A percentile compares a stretch with the other conserved stretches of the same genome.
phyloP scores from a whole-genome alignment of 2,113 vertebrate species.

The Sebastes schlegelii region DNA sequence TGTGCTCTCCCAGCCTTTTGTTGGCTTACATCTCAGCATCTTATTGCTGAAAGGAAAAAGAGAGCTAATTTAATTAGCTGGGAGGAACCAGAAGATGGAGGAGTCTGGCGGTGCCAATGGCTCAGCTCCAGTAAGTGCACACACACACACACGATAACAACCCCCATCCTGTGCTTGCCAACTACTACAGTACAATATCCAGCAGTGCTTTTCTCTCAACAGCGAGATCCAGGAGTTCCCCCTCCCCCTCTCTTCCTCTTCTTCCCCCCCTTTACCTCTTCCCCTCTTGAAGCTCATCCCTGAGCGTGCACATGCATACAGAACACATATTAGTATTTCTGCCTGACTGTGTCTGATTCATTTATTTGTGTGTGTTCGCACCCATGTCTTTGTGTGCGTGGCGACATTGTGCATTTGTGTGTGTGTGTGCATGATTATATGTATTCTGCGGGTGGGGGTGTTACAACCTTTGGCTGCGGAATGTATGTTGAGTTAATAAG shows the following conservation, averaged over 20 bases:
- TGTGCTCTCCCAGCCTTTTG: constrained; percentile 56
- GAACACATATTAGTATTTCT: constrained; percentile 75
- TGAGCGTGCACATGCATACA: constrained; percentile 67
- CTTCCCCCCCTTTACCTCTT: constrained; percentile 34
- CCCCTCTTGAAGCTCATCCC: constrained; percentile 58
- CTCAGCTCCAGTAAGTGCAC: constrained; percentile 64
- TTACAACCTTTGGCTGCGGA: constrained; percentile 39
- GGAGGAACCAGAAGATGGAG: constrained; percentile 74
- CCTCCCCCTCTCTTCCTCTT: constrained; percentile 52
- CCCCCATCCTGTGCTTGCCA: constrained; percentile 68
- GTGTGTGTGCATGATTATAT: constrained; percentile 53
- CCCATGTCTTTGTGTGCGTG: constrained; percentile 15
- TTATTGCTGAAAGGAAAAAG: constrained; percentile 64
- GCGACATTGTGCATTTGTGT: constrained; percentile 41
- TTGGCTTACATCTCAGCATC: constrained; percentile 69
- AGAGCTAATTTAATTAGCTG: constrained; percentile 78
- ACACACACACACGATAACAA: constrained; percentile 41
- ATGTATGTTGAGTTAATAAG: constrained; percentile 60
- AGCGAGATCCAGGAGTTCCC: constrained; percentile 69
- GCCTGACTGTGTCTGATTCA: constrained; percentile 45
- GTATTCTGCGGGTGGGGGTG: constrained; percentile 60
- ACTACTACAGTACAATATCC: constrained; percentile 72
- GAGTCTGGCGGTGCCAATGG: constrained; percentile 60
- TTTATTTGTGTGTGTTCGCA: constrained; percentile 51
- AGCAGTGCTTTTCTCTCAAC: constrained; percentile 68